A percentile compares a stretch with the other conserved stretches of the same genome.
Conservation (phyloP, 2,797 vertebrate genomes). For the Tympanoctomys barrerae region DNA sequence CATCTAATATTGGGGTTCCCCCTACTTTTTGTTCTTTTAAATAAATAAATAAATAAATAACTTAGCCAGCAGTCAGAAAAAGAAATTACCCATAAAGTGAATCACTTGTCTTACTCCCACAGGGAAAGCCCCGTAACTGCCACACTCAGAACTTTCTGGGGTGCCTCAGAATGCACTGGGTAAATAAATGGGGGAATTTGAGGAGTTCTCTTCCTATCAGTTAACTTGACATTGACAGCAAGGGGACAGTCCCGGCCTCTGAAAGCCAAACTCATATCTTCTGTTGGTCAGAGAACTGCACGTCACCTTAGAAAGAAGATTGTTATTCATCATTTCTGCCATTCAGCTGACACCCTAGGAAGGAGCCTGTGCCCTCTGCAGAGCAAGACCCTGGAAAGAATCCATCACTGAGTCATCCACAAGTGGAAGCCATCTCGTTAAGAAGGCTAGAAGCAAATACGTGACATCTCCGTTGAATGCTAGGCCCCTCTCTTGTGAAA, state of each 20-base stretch:
- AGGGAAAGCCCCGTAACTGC: slow-evolving; percentile 60
- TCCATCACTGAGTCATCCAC: not conserved
- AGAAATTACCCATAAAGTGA: slow-evolving; percentile 60
- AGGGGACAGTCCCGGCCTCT: not conserved
- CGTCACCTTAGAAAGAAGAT: not conserved
- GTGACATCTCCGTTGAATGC: not conserved
- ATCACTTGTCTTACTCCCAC: slow-evolving; percentile 46
- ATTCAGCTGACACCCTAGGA: not conserved
- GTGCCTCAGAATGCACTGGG: not conserved
- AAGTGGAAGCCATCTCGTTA: not conserved
- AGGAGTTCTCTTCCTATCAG: not conserved
- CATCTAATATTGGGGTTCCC: no score
- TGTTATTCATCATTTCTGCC: not conserved
- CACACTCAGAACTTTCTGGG: slow-evolving; percentile 27
- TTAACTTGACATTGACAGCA: slow-evolving; percentile 20
- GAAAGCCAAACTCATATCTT: not conserved
- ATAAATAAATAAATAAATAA: not conserved
- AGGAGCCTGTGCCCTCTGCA: not conserved
- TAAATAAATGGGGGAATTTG: not conserved
- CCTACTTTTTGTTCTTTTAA: no score
- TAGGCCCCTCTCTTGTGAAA: not conserved
- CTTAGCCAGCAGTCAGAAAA: slow-evolving; percentile 44
- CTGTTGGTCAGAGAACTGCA: not conserved
- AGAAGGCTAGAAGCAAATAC: not conserved
- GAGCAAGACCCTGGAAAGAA: not conserved